These are phyloP conservation scores for Euthynnus affinis DNA, from an alignment of 2,797 vertebrate genomes.

Conservation along the genomic window DNA sequence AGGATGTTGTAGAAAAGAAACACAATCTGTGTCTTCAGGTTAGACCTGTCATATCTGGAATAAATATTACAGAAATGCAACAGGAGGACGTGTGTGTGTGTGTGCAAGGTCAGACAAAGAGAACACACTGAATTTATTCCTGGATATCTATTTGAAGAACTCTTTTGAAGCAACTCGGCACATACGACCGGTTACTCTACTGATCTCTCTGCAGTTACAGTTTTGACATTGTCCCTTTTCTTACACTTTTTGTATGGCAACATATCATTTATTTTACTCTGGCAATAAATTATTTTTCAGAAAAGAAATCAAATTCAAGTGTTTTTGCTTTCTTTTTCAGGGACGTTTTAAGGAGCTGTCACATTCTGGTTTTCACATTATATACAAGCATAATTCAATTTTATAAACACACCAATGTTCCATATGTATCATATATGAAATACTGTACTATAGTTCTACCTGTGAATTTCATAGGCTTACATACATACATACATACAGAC, in stretches of 20 bases:
- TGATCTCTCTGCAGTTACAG: conserved; percentile 72
- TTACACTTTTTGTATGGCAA: conserved; percentile 87
- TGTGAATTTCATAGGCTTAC: background rate
- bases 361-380: background rate
- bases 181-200: conserved; percentile 62
- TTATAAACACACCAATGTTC: too few relatives aligned
- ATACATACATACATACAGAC: too few relatives aligned
- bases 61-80: conserved; percentile 26
- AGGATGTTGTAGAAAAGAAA: conserved; percentile 29
- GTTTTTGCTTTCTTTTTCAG: conserved; percentile 28
- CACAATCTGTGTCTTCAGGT: conserved; percentile 34
- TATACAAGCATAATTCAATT: background rate
- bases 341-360: background rate
- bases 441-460: background rate
- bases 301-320: conserved; percentile 60
- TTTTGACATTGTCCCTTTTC: conserved; percentile 81
- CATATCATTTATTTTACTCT: conserved; percentile 88
- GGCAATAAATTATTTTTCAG: conserved; percentile 89
- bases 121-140: conserved; percentile 47
- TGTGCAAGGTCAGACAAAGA: conserved; percentile 35
- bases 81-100: conserved; percentile 17
- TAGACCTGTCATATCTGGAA: conserved; percentile 41
- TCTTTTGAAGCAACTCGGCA: conserved; percentile 50
- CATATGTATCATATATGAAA: background rate
- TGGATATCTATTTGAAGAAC: conserved; percentile 53